phyloP scores from a whole-genome alignment of 1,140 invertebrate species.

The Periplaneta americana region DNA sequence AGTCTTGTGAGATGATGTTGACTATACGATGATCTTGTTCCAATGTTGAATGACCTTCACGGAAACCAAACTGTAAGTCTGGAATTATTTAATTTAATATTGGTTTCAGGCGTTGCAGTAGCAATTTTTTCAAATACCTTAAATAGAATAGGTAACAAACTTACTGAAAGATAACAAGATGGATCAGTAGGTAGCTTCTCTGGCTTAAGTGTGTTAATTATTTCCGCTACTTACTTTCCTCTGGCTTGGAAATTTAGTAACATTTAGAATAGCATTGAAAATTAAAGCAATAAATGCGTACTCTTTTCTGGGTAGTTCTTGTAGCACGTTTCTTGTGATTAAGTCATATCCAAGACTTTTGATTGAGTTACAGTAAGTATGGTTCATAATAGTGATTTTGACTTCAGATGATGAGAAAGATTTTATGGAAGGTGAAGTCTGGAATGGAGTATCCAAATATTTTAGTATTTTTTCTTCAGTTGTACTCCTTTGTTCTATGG shows the following conservation, averaged over 20 bases:
- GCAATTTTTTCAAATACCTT: no score
- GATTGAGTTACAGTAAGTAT: neutral
- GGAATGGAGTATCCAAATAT: neutral
- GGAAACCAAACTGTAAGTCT: neutral
- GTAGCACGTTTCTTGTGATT: neutral
- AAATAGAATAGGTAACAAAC: neutral
- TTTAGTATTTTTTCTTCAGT: neutral
- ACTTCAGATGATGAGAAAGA: neutral
- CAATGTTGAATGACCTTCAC: neutral
- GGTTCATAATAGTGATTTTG: neutral
- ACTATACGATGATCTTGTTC: neutral
- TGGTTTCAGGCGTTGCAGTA: neutral
- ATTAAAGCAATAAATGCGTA: neutral
- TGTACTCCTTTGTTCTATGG: neutral
- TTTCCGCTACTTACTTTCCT: neutral
- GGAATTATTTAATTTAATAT: neutral
- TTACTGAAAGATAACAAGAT: neutral
- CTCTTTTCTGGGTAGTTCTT: neutral
- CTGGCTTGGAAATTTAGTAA: neutral
- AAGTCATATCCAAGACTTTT: neutral
- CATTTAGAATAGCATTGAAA: neutral
- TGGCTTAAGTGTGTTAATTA: neutral
- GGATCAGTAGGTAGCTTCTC: neutral
- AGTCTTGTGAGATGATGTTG: neutral
- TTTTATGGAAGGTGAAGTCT: neutral